Base-by-base conservation (phyloP, 2,888 invertebrate genomes). In the Agrochola lychnidis region DNA sequence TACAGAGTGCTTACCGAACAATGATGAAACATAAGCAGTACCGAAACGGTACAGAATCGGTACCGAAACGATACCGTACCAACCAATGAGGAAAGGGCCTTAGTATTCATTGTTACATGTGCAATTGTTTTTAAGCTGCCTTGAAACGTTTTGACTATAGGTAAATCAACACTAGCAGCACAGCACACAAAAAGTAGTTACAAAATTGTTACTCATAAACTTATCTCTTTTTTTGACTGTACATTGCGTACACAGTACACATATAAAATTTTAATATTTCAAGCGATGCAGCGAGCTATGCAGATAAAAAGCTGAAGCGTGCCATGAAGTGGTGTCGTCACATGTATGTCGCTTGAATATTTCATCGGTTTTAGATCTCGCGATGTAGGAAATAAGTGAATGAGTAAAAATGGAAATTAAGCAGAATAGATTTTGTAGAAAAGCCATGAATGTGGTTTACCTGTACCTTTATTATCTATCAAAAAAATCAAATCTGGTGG, bases 321-420 rank as follows among this genome's bases (percentile, higher is more conserved):
- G 51, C 25, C 10, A 36, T 66, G 48, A 75, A 73, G 62, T 56
- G 75, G 30, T 30, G 40, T 25, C 61, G 30, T 81, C 25, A 62
- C 48, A 77, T 61, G 22, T 53, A 56, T 16, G 48, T 14, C 36
- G 56, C 61, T 56, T 81, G 66, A 61, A 78, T 78, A 75, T 78
- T 78, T 48, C n/a, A 78, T 74, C 53, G n/a, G 14, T 56, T 74
- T 57, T 45, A 66, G 36, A 78, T 80, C 14, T 57, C 36, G 19
- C 12, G 57, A 7, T 74, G 42, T 25, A 62, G 79, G 14, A 40
- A 62, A 56, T 48, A 53, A 48, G 61, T 80, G 56, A 56, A 64
- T 22, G n/a, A 57, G 56, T 51, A 51, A 73, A 79, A 57, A 25
- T 40, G 22, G 10, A 77, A 74, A 61, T 42, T 16, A 16, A 45